Conservation (phyloP, 2,797 vertebrate genomes). For the Megalops cyprinoides region DNA sequence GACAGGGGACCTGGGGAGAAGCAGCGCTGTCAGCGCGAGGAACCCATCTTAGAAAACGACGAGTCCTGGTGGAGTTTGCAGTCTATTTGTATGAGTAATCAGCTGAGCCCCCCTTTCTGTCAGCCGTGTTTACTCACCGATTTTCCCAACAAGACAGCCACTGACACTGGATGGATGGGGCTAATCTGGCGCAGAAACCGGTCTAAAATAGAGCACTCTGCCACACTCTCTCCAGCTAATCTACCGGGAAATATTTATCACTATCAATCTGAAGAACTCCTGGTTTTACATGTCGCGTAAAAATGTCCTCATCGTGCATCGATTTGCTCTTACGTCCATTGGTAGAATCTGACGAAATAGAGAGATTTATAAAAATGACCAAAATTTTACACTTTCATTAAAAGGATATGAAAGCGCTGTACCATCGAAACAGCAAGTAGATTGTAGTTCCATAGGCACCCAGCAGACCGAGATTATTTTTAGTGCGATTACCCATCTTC, state of each 20-base stretch:
- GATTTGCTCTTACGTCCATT: slow-evolving; percentile 61
- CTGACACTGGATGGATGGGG: slow-evolving; percentile 99
- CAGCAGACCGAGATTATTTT: too few species aligned
- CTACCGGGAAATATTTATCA: slow-evolving; percentile 99
- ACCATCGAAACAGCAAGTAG: too few species aligned
- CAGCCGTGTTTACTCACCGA: slow-evolving; percentile 99
- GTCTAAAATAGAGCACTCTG: slow-evolving; percentile 86
- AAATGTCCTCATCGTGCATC: slow-evolving; percentile 77
- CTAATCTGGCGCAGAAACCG: slow-evolving; percentile 94
- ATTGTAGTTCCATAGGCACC: too few species aligned
- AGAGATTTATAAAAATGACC: slow-evolving; percentile 59
- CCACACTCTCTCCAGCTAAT: slow-evolving; percentile 95
- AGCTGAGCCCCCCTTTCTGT: slow-evolving; percentile 88
- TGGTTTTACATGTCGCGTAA: slow-evolving; percentile 78
- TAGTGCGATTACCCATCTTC: too few species aligned
- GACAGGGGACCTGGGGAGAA: slow-evolving; percentile 88
- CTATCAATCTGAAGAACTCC: slow-evolving; percentile 86
- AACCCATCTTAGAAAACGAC: slow-evolving; percentile 85
- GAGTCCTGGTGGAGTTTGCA: slow-evolving; percentile 89
- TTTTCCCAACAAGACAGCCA: slow-evolving; percentile 99
- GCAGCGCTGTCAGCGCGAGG: slow-evolving; percentile 82
- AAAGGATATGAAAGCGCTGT: too few species aligned
- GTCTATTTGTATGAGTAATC: slow-evolving; percentile 99
- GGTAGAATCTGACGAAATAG: slow-evolving; percentile 42
- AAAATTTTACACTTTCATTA: too few species aligned